Percentiles rank a stretch among this genome's conserved stretches.
phyloP scores from a whole-genome alignment of 2,888 invertebrate genomes.

The Melipona bicolor region DNA sequence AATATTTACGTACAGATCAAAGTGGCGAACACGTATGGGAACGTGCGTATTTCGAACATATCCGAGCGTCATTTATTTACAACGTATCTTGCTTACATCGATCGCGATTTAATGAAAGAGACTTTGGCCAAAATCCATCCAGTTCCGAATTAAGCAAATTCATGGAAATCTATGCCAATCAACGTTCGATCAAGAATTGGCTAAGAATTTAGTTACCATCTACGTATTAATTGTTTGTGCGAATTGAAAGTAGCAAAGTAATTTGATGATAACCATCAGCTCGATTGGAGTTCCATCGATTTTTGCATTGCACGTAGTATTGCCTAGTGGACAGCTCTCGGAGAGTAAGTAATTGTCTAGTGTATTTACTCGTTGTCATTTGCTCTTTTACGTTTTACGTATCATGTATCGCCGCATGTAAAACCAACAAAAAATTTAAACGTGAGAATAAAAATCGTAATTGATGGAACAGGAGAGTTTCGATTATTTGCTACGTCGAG shows the following conservation, averaged over 20 bases:
- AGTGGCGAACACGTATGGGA: no score
- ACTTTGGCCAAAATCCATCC: constrained; percentile 13
- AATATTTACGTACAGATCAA: no score
- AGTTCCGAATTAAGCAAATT: constrained; percentile 19
- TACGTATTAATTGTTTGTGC: background rate
- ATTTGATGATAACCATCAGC: background rate
- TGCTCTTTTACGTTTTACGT: no score
- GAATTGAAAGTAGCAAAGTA: background rate
- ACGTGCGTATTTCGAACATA: background rate
- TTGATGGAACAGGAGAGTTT: no score
- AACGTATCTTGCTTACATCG: background rate
- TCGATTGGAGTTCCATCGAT: background rate
- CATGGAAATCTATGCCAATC: constrained; percentile 12
- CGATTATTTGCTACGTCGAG: background rate
- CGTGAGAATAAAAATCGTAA: no score
- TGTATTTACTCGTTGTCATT: no score
- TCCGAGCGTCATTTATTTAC: constrained; percentile 28
- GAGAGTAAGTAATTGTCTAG: no score
- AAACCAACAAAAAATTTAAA: background rate
- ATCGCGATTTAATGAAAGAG: constrained; percentile 28
- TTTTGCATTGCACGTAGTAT: no score
- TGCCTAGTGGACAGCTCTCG: no score
- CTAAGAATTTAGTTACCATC: background rate
- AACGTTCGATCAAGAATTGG: constrained; percentile 7
- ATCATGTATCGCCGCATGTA: background rate